phyloP scores from a whole-genome alignment of 2,888 invertebrate genomes.

The Monoplex corrugatus region DNA sequence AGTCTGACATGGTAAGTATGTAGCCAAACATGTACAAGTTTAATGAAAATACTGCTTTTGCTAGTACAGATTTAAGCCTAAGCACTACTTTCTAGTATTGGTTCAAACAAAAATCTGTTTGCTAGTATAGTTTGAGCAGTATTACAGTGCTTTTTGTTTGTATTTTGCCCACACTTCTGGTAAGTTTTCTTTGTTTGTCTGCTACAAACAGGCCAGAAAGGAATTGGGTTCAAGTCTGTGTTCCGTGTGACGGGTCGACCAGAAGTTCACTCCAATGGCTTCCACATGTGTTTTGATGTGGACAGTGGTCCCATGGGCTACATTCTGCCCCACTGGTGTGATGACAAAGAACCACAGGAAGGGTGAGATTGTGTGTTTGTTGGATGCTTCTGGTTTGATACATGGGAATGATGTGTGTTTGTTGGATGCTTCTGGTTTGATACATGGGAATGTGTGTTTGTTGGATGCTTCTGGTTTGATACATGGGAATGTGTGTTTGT shows the following conservation, averaged over 20 bases:
- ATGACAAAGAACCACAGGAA: slow-evolving; percentile 26
- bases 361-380: slow-evolving; percentile 38
- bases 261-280: slow-evolving; percentile 81
- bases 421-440: neutral
- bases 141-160: no score
- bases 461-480: neutral
- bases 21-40: no score
- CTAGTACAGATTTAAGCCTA: no score
- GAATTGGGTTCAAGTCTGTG: slow-evolving; percentile 82
- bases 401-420: neutral
- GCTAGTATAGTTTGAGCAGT: no score
- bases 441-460: neutral
- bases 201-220: slow-evolving; percentile 79
- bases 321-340: slow-evolving; percentile 80
- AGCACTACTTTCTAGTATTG: no score
- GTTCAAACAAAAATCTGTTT: no score
- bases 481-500: neutral
- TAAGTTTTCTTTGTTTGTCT: no score
- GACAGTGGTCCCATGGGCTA: slow-evolving; percentile 80
- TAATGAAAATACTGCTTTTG: no score
- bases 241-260: slow-evolving; percentile 80
- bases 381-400: neutral
- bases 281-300: slow-evolving; percentile 80
- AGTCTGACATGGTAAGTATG: no score
- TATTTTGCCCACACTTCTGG: no score